Conservation (phyloP, 2,797 vertebrate species). For the Coregonus suidteri region DNA sequence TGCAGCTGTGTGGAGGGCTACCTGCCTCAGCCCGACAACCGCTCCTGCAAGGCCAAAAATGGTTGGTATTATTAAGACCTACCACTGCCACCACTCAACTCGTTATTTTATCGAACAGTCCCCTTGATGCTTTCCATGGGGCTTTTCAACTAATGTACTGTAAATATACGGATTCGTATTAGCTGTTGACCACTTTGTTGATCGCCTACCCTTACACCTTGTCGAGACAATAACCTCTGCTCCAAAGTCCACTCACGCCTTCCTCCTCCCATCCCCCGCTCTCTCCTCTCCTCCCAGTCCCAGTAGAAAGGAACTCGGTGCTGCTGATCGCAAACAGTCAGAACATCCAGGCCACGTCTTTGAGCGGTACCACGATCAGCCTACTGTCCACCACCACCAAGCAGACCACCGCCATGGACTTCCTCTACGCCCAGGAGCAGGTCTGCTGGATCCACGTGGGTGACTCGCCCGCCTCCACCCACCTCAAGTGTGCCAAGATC, state of each 20-base stretch:
- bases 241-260: too few relatives aligned
- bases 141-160: background rate
- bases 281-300: slow-evolving; percentile 73
- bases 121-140: background rate
- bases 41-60: slow-evolving; percentile 97
- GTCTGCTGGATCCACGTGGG: slow-evolving; percentile 97
- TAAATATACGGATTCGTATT: too few relatives aligned
- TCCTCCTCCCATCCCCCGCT: too few relatives aligned
- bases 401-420: slow-evolving; percentile 98
- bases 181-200: background rate
- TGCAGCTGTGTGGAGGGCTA: slow-evolving; percentile 98
- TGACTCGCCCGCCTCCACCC: slow-evolving; percentile 83
- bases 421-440: slow-evolving; percentile 87
- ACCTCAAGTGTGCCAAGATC: slow-evolving; percentile 93
- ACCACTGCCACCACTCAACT: background rate
- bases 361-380: slow-evolving; percentile 85
- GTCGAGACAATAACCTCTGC: background rate
- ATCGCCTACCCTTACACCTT: background rate
- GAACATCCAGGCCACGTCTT: slow-evolving; percentile 93
- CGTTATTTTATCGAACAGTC: too few relatives aligned
- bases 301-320: slow-evolving; percentile 91
- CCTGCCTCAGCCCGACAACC: slow-evolving; percentile 91
- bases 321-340: slow-evolving; percentile 95
- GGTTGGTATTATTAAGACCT: slow-evolving; percentile 66
- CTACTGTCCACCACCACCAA: slow-evolving; percentile 90